A percentile compares a stretch with the other conserved stretches of the same genome.
phyloP scores from a whole-genome alignment of 2,113 vertebrate species.

The Proterorhinus semilunaris region DNA sequence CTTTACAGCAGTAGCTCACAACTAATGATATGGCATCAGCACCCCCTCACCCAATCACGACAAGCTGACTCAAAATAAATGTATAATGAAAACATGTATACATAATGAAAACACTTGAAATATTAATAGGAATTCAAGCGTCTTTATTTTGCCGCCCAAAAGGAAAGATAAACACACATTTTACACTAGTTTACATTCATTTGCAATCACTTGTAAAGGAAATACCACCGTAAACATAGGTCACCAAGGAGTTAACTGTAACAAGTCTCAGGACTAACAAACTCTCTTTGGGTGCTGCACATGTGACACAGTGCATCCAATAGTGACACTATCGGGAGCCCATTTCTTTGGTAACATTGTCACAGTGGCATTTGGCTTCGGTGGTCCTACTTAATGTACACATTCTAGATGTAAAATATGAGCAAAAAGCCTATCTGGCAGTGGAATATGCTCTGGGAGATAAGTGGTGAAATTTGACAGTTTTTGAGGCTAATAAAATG shows the following conservation, averaged over 20 bases:
- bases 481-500: constrained; percentile 28
- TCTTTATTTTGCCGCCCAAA: too few relatives aligned
- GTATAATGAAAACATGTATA: too few relatives aligned
- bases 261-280: neutral
- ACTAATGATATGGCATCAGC: too few relatives aligned
- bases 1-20: too few relatives aligned
- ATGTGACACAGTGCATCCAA: neutral
- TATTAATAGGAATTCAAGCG: too few relatives aligned
- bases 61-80: too few relatives aligned
- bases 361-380: neutral
- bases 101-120: too few relatives aligned
- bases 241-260: neutral
- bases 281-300: neutral
- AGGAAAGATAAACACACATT: too few relatives aligned
- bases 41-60: too few relatives aligned
- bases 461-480: constrained; percentile 7
- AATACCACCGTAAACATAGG: too few relatives aligned
- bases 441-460: constrained; percentile 3
- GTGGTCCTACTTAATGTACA: neutral
- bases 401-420: neutral
- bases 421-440: neutral
- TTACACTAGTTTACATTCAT: too few relatives aligned
- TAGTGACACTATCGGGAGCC: neutral
- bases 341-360: constrained; percentile 6
- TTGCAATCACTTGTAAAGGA: too few relatives aligned